phyloP scores from a whole-genome alignment of 2,113 vertebrate species.

The Podiceps cristatus region DNA sequence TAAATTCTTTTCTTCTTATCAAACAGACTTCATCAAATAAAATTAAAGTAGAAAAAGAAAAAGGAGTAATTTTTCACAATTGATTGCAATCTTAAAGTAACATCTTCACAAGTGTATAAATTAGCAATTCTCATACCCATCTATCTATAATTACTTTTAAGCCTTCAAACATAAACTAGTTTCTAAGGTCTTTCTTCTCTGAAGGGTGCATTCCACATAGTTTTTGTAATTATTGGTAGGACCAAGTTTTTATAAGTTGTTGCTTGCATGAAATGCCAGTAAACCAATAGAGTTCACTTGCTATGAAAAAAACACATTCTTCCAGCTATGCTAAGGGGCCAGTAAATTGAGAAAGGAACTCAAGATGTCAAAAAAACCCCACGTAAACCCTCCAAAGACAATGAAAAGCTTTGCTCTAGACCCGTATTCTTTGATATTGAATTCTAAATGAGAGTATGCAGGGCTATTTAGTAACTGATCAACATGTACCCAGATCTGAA shows the following conservation, averaged over 20 bases:
- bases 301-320: not conserved
- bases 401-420: not conserved
- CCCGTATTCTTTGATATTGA: not conserved
- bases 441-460: not conserved
- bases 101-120: not conserved
- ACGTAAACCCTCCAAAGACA: fast-evolving
- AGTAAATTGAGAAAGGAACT: not conserved
- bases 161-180: not conserved
- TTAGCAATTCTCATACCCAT: not conserved
- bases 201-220: not conserved
- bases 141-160: not conserved
- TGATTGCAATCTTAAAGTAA: not conserved
- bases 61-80: not conserved
- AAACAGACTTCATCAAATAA: not conserved
- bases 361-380: not conserved
- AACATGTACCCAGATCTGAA: not conserved
- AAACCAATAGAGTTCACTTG: not conserved
- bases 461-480: not conserved
- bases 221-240: not conserved
- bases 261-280: not conserved
- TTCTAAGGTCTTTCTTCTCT: not conserved
- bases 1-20: not conserved
- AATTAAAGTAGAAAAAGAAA: not conserved
- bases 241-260: not conserved
- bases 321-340: not conserved